Conservation (phyloP, 1,140 invertebrate genomes). For the Bombus confusus region DNA sequence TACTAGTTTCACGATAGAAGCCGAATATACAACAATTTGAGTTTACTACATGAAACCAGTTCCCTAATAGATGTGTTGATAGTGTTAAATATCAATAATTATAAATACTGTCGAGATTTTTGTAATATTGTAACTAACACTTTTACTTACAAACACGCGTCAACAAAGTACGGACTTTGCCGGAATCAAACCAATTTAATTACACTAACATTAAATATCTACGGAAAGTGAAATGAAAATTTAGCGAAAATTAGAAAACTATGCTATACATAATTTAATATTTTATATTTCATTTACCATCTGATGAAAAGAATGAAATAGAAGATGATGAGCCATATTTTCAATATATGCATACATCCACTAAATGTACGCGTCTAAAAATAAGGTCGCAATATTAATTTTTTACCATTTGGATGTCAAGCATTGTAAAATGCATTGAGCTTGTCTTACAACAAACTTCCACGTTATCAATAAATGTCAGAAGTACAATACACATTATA, state of each 20-base stretch:
- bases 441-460: background rate
- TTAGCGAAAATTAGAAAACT: background rate
- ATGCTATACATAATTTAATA: background rate
- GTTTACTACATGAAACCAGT: background rate
- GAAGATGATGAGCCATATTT: too few relatives aligned
- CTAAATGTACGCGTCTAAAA: background rate
- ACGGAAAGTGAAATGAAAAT: background rate
- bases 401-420: background rate
- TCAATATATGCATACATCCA: background rate
- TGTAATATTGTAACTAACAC: background rate
- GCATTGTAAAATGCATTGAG: background rate
- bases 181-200: background rate
- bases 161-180: background rate
- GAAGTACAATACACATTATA: slow-evolving; percentile 15
- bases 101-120: background rate
- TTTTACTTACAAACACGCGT: background rate
- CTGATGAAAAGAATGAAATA: background rate
- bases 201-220: background rate
- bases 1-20: background rate
- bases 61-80: background rate
- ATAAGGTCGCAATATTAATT: background rate
- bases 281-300: background rate
- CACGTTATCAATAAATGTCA: background rate
- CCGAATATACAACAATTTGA: background rate
- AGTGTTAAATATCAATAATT: background rate